Conservation (phyloP, 2,797 vertebrate species). For the Oceanodroma leucorhoa region DNA sequence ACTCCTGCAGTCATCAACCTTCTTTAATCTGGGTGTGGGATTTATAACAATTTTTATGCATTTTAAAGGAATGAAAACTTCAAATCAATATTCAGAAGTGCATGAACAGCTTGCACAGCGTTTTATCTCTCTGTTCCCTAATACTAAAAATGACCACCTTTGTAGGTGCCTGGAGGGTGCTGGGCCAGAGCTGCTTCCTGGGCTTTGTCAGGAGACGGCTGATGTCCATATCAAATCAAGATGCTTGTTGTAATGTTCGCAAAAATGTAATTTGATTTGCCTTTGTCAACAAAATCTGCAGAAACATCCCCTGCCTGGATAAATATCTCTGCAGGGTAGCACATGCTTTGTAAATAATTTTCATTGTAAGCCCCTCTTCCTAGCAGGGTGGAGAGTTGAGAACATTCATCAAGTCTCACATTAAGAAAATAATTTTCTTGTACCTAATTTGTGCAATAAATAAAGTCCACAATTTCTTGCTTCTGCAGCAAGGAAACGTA, state of each 20-base stretch:
- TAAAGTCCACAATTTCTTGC: slow-evolving; percentile 56
- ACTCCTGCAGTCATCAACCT: neutral
- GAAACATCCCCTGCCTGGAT: slow-evolving; percentile 63
- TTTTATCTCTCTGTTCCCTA: slow-evolving; percentile 1
- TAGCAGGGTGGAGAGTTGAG: slow-evolving; percentile 53
- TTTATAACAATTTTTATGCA: fast-evolving
- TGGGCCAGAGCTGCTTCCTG: slow-evolving; percentile 8
- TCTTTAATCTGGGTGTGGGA: fast-evolving
- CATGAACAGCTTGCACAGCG: neutral
- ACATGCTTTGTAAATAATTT: slow-evolving; percentile 74
- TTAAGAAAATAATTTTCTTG: slow-evolving; percentile 71
- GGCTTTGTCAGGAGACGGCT: slow-evolving; percentile 6
- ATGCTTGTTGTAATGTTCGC: slow-evolving; percentile 30
- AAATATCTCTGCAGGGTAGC: slow-evolving; percentile 68
- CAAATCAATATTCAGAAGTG: neutral
- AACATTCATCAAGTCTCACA: slow-evolving; percentile 61
- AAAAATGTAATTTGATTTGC: slow-evolving; percentile 66
- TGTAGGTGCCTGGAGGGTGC: slow-evolving; percentile 4
- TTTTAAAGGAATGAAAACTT: neutral
- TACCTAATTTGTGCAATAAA: slow-evolving; percentile 66
- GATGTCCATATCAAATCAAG: slow-evolving; percentile 45
- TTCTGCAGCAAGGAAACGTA: neutral
- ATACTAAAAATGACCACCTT: neutral
- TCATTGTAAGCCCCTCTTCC: slow-evolving; percentile 62
- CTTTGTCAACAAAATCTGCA: slow-evolving; percentile 66